Percentiles rank a stretch among this genome's conserved stretches.
Conservation (phyloP, 2,797 vertebrate genomes). For the Loris lydekkerianus region DNA sequence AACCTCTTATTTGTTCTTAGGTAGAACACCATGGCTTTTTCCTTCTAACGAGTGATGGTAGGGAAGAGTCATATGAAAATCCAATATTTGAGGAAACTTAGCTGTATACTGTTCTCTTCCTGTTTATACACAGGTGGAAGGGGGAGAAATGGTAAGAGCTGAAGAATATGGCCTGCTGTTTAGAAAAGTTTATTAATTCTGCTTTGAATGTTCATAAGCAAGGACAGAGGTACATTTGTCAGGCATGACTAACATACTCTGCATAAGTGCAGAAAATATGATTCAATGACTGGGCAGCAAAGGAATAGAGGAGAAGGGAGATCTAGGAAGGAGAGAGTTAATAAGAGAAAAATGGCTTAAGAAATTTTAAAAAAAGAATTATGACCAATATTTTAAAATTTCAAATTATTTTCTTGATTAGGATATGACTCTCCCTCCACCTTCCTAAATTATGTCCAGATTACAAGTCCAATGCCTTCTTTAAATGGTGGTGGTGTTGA, state of each 20-base stretch:
- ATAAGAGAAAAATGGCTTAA: background rate
- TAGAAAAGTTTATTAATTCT: background rate
- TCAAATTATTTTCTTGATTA: background rate
- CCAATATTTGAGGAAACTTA: background rate
- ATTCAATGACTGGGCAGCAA: background rate
- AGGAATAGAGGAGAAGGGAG: background rate
- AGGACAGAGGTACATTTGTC: background rate
- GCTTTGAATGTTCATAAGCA: background rate
- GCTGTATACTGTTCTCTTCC: background rate
- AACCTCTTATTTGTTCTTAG: background rate
- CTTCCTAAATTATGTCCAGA: background rate
- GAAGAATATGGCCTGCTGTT: background rate
- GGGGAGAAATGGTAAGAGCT: background rate
- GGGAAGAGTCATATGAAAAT: background rate
- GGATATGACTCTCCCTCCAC: background rate
- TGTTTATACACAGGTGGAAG: background rate
- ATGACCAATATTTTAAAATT: background rate
- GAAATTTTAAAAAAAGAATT: background rate
- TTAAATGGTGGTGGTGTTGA: background rate
- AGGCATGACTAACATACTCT: background rate
- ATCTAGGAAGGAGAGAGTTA: background rate
- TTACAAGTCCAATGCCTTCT: background rate
- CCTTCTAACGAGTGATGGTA: background rate
- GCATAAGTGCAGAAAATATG: background rate
- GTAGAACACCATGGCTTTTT: background rate